A percentile compares a stretch with the other conserved stretches of the same genome.
These are phyloP conservation scores for Drosophila takahashii DNA, from an alignment of 1,140 invertebrate genomes.

Conservation along the genomic window DNA sequence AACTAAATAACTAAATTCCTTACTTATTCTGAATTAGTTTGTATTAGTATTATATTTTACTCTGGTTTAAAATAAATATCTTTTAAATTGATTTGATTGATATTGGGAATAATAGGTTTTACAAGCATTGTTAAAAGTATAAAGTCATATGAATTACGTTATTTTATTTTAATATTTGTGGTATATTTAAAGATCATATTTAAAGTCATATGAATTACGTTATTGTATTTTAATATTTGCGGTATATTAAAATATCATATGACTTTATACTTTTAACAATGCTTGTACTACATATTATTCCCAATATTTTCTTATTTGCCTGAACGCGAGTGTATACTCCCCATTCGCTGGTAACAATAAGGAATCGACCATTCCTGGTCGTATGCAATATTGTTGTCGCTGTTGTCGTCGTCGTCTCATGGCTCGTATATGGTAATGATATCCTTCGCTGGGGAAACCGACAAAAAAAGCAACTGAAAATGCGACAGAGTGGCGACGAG, in stretches of 20 bases:
- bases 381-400: constrained; percentile 68
- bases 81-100: too few relatives aligned
- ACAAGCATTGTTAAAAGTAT: too few relatives aligned
- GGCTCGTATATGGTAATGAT: constrained; percentile 77
- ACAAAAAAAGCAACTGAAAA: constrained; percentile 36
- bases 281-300: background rate
- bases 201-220: too few relatives aligned
- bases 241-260: too few relatives aligned
- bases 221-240: too few relatives aligned
- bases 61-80: too few relatives aligned
- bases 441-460: constrained; percentile 57
- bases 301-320: background rate
- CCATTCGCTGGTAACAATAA: constrained; percentile 13
- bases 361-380: constrained; percentile 54
- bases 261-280: too few relatives aligned
- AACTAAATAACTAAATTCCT: too few relatives aligned
- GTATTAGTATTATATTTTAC: background rate
- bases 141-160: too few relatives aligned
- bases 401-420: constrained; percentile 18
- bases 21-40: background rate
- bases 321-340: constrained; percentile 11
- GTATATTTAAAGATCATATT: too few relatives aligned
- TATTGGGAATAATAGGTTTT: too few relatives aligned
- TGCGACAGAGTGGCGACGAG: constrained; percentile 71
- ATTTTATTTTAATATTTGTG: too few relatives aligned